These are phyloP conservation scores for Dromiciops gliroides DNA, from an alignment of 2,113 vertebrate species.

Conservation along the genomic window DNA sequence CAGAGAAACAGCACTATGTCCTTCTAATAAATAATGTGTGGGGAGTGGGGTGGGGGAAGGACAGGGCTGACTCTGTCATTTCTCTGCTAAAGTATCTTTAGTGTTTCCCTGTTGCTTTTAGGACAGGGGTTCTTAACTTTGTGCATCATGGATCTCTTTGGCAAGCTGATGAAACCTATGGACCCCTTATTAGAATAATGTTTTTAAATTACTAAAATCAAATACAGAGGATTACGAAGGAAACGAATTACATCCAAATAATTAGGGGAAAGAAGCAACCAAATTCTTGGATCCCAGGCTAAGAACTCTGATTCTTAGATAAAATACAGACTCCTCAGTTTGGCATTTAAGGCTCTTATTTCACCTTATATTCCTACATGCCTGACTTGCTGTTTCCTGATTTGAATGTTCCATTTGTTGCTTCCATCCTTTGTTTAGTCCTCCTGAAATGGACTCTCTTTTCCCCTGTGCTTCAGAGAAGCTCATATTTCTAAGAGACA, in stretches of 20 bases:
- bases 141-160: background rate
- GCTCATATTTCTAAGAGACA: background rate
- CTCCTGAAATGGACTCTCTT: background rate
- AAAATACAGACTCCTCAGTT: background rate
- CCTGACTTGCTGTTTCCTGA: background rate
- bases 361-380: background rate
- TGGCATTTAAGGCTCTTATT: background rate
- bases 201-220: background rate
- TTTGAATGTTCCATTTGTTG: background rate
- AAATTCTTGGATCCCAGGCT: background rate
- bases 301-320: background rate
- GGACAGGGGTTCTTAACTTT: background rate
- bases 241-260: background rate
- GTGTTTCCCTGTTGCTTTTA: background rate
- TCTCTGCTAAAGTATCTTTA: background rate
- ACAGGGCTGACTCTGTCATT: background rate
- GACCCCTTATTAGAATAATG: background rate
- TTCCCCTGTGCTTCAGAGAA: background rate
- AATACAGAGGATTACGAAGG: background rate
- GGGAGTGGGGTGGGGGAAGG: background rate
- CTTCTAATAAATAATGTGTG: background rate
- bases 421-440: background rate
- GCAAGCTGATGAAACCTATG: background rate
- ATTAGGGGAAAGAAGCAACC: background rate
- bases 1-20: background rate